These are phyloP conservation scores for Euwallacea fornicatus DNA, from an alignment of 1,140 invertebrate genomes.

Conservation along the genomic window DNA sequence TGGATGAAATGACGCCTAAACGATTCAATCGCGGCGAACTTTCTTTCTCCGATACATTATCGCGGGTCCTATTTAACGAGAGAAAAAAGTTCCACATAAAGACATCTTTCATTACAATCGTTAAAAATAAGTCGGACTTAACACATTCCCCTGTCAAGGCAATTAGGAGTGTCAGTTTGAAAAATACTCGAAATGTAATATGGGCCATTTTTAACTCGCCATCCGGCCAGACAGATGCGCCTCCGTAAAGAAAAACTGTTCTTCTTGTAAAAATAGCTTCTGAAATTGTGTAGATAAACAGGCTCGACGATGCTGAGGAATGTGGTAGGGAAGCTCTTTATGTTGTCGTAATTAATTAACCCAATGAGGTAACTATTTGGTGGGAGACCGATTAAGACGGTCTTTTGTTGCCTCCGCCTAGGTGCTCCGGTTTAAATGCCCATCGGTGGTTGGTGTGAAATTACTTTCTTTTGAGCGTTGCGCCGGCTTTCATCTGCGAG, in stretches of 20 bases:
- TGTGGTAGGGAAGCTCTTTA: conserved; percentile 5
- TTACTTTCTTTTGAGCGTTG: not conserved
- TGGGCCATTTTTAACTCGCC: conserved; percentile 20
- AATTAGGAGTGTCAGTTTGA: conserved; percentile 21
- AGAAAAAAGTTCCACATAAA: not conserved
- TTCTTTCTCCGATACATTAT: too few relatives aligned
- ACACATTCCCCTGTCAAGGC: conserved; percentile 25
- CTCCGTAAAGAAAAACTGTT: conserved; percentile 10
- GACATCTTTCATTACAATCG: conserved; percentile 4
- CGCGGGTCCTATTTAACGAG: too few relatives aligned
- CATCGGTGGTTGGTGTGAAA: not conserved
- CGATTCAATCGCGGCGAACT: too few relatives aligned
- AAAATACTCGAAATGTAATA: conserved; percentile 23
- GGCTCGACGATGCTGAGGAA: conserved; percentile 14
- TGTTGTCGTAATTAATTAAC: conserved; percentile 20
- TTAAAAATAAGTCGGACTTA: conserved; percentile 13
- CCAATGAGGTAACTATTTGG: not conserved
- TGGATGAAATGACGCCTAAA: too few relatives aligned
- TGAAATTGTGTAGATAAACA: conserved; percentile 11
- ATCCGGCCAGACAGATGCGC: conserved; percentile 8
- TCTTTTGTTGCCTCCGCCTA: not conserved
- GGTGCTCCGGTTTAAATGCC: not conserved
- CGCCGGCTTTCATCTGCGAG: not conserved
- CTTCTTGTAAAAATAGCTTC: conserved; percentile 23
- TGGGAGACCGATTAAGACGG: not conserved